These are phyloP conservation scores for Brachymystax lenok DNA, from an alignment of 2,797 vertebrate genomes.

Conservation along the genomic window DNA sequence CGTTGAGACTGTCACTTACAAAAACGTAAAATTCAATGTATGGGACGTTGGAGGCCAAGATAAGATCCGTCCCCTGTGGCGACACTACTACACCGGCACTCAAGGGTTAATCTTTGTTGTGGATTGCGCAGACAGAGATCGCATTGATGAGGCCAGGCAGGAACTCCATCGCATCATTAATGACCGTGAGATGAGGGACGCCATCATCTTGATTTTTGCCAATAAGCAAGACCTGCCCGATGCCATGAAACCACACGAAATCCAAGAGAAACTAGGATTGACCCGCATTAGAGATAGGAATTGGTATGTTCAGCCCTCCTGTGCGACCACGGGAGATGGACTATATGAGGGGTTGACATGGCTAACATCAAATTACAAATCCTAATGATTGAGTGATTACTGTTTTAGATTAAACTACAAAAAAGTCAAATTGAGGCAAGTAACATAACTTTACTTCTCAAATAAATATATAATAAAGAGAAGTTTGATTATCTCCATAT, in stretches of 20 bases:
- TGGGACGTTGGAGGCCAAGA: slow-evolving; percentile 99
- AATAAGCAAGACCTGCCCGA: slow-evolving; percentile 99
- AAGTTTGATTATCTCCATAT: slow-evolving; percentile 79
- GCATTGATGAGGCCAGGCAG: slow-evolving; percentile 97
- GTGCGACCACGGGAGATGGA: slow-evolving; percentile 97
- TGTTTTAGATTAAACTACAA: slow-evolving; percentile 83
- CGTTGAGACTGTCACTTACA: slow-evolving; percentile 99
- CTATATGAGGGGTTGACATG: slow-evolving; percentile 99
- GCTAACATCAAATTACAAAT: slow-evolving; percentile 99
- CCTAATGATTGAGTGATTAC: slow-evolving; percentile 90
- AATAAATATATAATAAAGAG: slow-evolving; percentile 80
- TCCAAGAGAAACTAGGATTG: slow-evolving; percentile 99
- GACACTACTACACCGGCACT: slow-evolving; percentile 99
- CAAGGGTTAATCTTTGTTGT: slow-evolving; percentile 99
- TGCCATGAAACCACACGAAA: slow-evolving; percentile 99
- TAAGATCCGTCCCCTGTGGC: slow-evolving; percentile 98
- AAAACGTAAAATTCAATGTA: slow-evolving; percentile 99
- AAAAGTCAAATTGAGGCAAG: slow-evolving; percentile 67
- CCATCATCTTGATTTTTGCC: slow-evolving; percentile 99
- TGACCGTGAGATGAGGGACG: slow-evolving; percentile 98
- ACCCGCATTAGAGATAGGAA: slow-evolving; percentile 99
- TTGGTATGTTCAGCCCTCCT: slow-evolving; percentile 99
- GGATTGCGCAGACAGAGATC: slow-evolving; percentile 98
- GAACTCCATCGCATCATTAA: slow-evolving; percentile 99
- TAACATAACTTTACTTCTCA: slow-evolving; percentile 82